Conservation (phyloP, 2,888 invertebrate genomes). For the Morpho helenor region DNA sequence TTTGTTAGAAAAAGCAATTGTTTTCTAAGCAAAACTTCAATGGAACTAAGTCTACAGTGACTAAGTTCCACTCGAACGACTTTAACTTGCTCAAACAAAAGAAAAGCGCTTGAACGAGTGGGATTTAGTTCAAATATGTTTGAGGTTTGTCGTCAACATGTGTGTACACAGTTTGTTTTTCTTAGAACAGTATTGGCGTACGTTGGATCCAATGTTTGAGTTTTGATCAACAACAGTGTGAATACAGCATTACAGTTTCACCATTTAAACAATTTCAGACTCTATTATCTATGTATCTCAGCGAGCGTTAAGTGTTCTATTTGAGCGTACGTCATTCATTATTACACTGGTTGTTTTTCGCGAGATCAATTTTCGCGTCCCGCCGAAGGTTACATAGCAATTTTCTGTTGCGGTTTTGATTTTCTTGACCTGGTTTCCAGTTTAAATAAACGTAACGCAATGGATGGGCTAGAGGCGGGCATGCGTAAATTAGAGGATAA, state of each 20-base stretch:
- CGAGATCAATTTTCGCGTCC: constrained; percentile 28
- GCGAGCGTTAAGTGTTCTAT: constrained; percentile 22
- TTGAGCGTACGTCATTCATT: constrained; percentile 24
- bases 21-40: no score
- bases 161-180: constrained; percentile 9
- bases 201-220: constrained; percentile 2
- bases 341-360: constrained; percentile 17
- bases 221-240: constrained; percentile 2
- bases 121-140: constrained; percentile 9
- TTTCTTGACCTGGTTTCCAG: constrained; percentile 70
- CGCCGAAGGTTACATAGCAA: constrained; percentile 47
- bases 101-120: constrained; percentile 7
- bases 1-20: no score
- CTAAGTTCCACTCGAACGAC: constrained; percentile 5
- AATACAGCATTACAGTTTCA: constrained; percentile 4
- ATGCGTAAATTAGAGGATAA: constrained; percentile 42
- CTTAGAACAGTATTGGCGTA: constrained; percentile 1
- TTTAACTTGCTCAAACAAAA: constrained; percentile 10
- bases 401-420: constrained; percentile 59
- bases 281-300: constrained; percentile 34
- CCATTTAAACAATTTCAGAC: constrained; percentile 33
- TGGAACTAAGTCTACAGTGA: not conserved
- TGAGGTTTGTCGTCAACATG: constrained; percentile 8
- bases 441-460: constrained; percentile 59
- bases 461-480: constrained; percentile 56